Evolutionary conservation across 2,113 vertebrate species (phyloP).

Genomic region (human (Homo sapiens)): GRCh38 chr12:114225501-114226000

Average conservation of each 20-base stretch:
- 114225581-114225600: neutral
- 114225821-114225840: too few species aligned
- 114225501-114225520: neutral
- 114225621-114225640: rapidly evolving
- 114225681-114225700: neutral
- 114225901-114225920: neutral
- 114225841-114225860: neutral
- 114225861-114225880: neutral
- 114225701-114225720: too few species aligned
- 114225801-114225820: rapidly evolving
- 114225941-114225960: too few species aligned
- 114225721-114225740: neutral
- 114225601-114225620: neutral
- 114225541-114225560: neutral
- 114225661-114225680: neutral
- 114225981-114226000: neutral
- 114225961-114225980: neutral
- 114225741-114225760: neutral
- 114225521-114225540: neutral
- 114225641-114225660: neutral
- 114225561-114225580: neutral
- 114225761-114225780: too few species aligned
- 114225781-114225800: neutral
- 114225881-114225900: neutral
- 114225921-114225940: neutral